Percentiles rank a stretch among this genome's conserved stretches.
Conservation (phyloP, 2,797 vertebrate genomes). For the Microctenopoma steveboyesi region DNA sequence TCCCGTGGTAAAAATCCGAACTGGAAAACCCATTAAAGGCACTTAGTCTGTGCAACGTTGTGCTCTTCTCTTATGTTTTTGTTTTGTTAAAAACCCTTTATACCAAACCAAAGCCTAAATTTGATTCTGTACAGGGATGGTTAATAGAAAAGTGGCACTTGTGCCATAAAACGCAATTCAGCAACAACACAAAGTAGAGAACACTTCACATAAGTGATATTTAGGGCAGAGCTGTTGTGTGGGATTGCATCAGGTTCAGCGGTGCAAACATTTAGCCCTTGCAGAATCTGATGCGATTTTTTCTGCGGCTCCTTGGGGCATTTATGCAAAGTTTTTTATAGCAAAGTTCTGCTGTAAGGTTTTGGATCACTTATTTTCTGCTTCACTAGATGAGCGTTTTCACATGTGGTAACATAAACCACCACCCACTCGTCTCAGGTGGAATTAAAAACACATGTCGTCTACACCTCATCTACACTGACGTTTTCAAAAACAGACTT, state of each 20-base stretch:
- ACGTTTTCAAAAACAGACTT: background rate
- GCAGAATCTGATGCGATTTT: background rate
- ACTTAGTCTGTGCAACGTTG: slow-evolving; percentile 9
- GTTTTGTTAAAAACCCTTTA: slow-evolving; percentile 18
- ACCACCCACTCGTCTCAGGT: accelerated
- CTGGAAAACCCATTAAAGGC: slow-evolving; percentile 24
- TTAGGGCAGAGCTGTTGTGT: slow-evolving; percentile 42
- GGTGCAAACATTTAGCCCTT: slow-evolving; percentile 8
- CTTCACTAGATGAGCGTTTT: background rate
- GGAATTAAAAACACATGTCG: background rate
- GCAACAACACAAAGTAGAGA: background rate
- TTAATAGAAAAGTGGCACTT: background rate
- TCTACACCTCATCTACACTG: background rate
- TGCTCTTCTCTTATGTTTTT: background rate
- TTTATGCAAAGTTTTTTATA: slow-evolving; percentile 13
- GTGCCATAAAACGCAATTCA: background rate
- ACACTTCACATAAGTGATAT: slow-evolving; percentile 20
- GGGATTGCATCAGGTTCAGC: slow-evolving; percentile 38
- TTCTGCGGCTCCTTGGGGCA: background rate
- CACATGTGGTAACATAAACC: slow-evolving; percentile 2
- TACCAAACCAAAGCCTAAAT: background rate
- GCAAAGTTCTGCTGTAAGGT: background rate
- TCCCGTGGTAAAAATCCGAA: slow-evolving; percentile 4
- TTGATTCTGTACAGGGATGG: background rate
- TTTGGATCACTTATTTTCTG: slow-evolving; percentile 6